Base-by-base conservation (phyloP, 2,888 invertebrate species). In the Limnephilus marmoratus region DNA sequence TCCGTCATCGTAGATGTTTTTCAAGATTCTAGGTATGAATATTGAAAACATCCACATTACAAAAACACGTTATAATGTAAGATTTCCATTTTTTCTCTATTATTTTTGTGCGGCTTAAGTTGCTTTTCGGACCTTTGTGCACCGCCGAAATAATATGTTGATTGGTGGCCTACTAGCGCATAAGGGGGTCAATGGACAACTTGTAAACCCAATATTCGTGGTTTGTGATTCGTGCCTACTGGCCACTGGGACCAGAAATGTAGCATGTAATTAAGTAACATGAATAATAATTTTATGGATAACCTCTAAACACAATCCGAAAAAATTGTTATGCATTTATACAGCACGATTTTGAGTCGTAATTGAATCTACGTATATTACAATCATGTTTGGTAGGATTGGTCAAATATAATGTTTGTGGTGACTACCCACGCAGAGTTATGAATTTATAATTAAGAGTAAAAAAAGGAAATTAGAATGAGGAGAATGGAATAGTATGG, bases 181-280 rank as follows among this genome's bases (percentile, higher is more conserved):
- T 41, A 85, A 68, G 87, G 34, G 53, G 68, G 87, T 87, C 87
- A 87, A 4, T n/a, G 87, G 68, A 31, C 87, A 87, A 87, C 53
- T 53, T 87, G 31, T 29, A 37, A 87, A 53, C 29, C 87, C 24
- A 87, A 31, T 24, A 41, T n/a, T 82, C 34, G 31, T 82, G 82
- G 82, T 82, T 34, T 13, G 24, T n/a, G 68, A 68, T 68, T 68
- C 68, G 68, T 68, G 68, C 68, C 68, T 68, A 68, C 24, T n/a
- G 53, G 18, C 53, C 18, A 53, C 15, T 15, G 18, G 13, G 18
- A 18, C 53, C 53, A 18, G 68, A 24, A 1, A n/a, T 24, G 49
- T 24, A 68, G 24, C 24, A 24, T 68, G 68, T n/a, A n/a, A 68
- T 68, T 68, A 68, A 68, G 68, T 68, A 68, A 68, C 68, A 68